These are phyloP conservation scores for Eutrigla gurnardus DNA, from an alignment of 2,797 vertebrate species.

Conservation along the genomic window DNA sequence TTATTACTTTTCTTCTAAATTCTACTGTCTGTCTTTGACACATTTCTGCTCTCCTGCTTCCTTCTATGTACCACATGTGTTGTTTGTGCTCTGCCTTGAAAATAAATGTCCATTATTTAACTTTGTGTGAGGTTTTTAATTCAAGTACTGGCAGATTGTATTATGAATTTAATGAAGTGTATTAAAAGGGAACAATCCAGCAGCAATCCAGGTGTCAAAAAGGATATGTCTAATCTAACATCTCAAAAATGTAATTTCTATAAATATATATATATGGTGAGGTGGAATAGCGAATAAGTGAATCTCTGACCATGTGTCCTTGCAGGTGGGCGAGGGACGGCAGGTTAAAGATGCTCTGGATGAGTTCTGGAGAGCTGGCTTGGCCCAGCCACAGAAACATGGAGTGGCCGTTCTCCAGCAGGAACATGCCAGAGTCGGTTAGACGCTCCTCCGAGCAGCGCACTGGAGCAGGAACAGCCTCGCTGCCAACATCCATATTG, in stretches of 20 bases:
- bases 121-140: constrained; percentile 5
- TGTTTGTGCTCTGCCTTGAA: constrained; percentile 6
- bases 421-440: constrained; percentile 89
- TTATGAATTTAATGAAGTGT: constrained; percentile 4
- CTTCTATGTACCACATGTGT: background rate
- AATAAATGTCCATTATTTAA: constrained; percentile 18
- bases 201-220: background rate
- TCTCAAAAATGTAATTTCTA: constrained; percentile 19
- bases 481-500: constrained; percentile 83
- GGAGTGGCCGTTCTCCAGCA: constrained; percentile 90
- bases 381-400: constrained; percentile 95
- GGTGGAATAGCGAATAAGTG: background rate
- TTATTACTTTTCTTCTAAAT: background rate
- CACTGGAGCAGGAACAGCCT: constrained; percentile 82
- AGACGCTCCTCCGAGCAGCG: constrained; percentile 95
- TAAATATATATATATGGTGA: background rate
- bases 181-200: background rate
- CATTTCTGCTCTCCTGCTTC: background rate
- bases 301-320: constrained; percentile 84
- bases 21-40: background rate
- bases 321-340: constrained; percentile 92
- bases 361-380: constrained; percentile 87
- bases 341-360: constrained; percentile 92
- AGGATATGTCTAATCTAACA: background rate
- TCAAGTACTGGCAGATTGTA: background rate